These are phyloP conservation scores for Gymnoscopelus braueri DNA, from an alignment of 2,797 vertebrate species.

Conservation along the genomic window DNA sequence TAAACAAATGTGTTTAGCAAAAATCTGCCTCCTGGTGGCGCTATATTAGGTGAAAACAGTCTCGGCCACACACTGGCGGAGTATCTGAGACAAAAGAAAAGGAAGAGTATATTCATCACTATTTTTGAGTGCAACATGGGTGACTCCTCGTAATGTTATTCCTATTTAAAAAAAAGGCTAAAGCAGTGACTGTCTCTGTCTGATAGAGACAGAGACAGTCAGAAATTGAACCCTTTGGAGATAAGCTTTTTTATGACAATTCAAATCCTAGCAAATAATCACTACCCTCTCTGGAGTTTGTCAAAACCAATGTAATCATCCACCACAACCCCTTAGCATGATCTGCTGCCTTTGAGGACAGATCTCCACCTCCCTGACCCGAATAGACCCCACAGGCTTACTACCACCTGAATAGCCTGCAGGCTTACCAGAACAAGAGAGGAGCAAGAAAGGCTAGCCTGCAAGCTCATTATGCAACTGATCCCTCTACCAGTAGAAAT, in stretches of 20 bases:
- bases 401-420: conserved; percentile 7
- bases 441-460: not conserved
- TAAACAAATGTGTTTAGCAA: no score
- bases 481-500: no score
- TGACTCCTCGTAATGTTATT: no score
- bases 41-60: no score
- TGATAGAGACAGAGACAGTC: conserved; percentile 39
- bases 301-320: conserved; percentile 73
- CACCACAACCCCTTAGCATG: conserved; percentile 42
- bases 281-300: conserved; percentile 69
- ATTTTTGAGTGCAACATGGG: no score
- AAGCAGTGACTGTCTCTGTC: conserved; percentile 1
- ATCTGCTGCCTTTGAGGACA: conserved; percentile 52
- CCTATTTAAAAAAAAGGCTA: conserved; percentile 4
- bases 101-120: no score
- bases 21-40: no score
- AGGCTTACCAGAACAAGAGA: conserved; percentile 1
- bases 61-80: no score
- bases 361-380: conserved; percentile 27
- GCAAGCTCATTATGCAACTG: not conserved
- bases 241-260: conserved; percentile 69
- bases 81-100: no score
- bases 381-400: conserved; percentile 24
- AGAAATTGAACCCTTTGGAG: conserved; percentile 70
- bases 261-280: conserved; percentile 77